Evolutionary conservation across 2,113 vertebrate genomes (phyloP).

Genomic region (Solenodon paradoxus): DNA sequence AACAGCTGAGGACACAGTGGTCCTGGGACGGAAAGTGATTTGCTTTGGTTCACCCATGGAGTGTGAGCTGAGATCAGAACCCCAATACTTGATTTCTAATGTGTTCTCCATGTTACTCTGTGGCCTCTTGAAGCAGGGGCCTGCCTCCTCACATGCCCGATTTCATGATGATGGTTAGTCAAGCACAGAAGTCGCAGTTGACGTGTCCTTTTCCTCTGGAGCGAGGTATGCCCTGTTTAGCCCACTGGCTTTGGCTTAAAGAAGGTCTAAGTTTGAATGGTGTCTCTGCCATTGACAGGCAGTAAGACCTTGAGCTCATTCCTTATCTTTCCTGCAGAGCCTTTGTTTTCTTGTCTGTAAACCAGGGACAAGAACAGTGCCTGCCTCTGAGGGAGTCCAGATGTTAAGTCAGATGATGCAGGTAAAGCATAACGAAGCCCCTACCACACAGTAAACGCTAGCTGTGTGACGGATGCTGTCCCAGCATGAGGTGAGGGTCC

Average conservation of each 20-base stretch:
- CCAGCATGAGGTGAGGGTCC: not conserved
- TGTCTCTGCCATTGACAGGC: not conserved
- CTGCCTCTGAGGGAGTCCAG: not conserved
- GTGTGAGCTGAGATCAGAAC: not conserved
- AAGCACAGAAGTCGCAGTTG: not conserved
- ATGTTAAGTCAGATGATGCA: not conserved
- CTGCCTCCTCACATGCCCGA: not conserved
- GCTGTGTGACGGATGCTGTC: not conserved
- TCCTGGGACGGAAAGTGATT: not conserved
- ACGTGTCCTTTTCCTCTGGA: not conserved
- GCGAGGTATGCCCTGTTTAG: not conserved
- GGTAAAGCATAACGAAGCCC: not conserved
- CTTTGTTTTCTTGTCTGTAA: not conserved
- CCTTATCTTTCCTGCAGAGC: not conserved
- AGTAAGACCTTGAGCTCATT: not conserved
- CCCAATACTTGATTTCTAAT: not conserved
- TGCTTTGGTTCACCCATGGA: not conserved
- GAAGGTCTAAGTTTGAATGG: not conserved
- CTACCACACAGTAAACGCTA: not conserved
- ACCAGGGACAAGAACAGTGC: not conserved
- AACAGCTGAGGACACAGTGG: not conserved
- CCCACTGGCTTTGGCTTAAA: not conserved
- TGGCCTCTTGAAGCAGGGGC: not conserved
- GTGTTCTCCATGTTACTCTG: accelerated
- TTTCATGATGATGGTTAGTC: not conserved